Conservation (phyloP, 1,140 invertebrate species). For the Dufourea novaeangliae region DNA sequence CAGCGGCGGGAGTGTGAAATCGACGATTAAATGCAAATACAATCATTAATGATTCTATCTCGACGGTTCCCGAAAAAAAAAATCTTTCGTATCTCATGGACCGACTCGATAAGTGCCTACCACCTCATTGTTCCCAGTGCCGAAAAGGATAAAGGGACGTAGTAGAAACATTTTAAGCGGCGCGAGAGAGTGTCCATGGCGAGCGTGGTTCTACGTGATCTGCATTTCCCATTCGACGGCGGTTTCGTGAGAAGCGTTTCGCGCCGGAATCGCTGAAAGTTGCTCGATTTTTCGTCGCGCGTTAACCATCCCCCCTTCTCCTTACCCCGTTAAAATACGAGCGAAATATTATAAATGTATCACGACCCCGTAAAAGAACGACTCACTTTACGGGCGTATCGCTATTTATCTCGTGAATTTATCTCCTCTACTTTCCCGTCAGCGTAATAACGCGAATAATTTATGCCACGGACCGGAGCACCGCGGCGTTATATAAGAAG, state of each 20-base stretch:
- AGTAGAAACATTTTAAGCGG: background rate
- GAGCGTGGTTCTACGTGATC: constrained; percentile 31
- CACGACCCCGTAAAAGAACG: constrained; percentile 25
- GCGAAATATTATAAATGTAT: constrained; percentile 20
- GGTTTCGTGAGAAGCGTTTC: constrained; percentile 24
- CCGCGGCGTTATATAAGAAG: constrained; percentile 21
- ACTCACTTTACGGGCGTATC: constrained; percentile 25
- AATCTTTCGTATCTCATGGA: background rate
- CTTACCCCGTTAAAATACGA: constrained; percentile 21
- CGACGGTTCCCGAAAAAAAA: background rate
- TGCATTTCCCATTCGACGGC: background rate
- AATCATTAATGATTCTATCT: no score
- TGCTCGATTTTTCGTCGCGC: constrained; percentile 34
- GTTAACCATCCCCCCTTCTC: no score
- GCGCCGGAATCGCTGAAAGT: constrained; percentile 19
- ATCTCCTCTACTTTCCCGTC: constrained; percentile 30
- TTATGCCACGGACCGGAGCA: constrained; percentile 19
- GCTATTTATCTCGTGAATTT: constrained; percentile 39
- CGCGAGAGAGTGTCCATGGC: background rate
- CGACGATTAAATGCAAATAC: no score
- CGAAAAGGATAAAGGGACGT: background rate
- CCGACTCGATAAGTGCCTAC: background rate
- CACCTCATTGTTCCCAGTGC: background rate
- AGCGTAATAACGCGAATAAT: constrained; percentile 33
- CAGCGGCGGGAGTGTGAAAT: no score